Base-by-base conservation (phyloP, 2,888 invertebrate genomes). In the Parnassius mnemosyne region DNA sequence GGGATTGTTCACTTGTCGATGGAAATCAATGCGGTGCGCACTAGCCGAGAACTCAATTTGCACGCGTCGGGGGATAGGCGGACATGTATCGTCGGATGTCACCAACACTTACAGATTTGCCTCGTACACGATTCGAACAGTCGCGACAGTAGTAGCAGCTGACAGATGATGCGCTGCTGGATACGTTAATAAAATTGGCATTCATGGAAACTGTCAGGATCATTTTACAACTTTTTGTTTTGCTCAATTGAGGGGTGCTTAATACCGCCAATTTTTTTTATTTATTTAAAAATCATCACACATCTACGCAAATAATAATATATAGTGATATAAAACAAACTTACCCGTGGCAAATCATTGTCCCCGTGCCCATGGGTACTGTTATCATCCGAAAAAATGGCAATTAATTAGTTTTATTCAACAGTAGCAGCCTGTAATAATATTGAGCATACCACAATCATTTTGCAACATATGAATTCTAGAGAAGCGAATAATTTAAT, bases 21-120 rank as follows among this genome's bases (percentile, higher is more conserved):
- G 71, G 75, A 74, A 75, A 79, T 79, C 78, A 77, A 71, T 75
- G 73, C 67, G 71, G 69, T 77, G 80, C 79, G 67, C 60, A 65
- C 76, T 74, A 77, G 78, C 80, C 78, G 82, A 80, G 83, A 83
- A 86, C 81, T 84, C 84, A 81, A 87, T 89, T 87, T 83, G 76
- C 79, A 74, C 80, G 81, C 83, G 70, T 75, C 79, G 73, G 69
- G 78, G 82, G 78, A 76, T 68, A 59, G 69, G 64, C 71, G 71
- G 75, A 71, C 78, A 74, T 76, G 74, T 78, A 80, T 81, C 77
- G 78, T 75, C 77, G 76, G 73, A 76, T 83, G 85, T 84, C 84
- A 85, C 74, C 80, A 74, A 69, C 85, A 86, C 77, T 81, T 78
- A 80, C 75, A 69, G 65, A 66, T 61, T 71, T 67, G 66, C 60